Base-by-base conservation (phyloP, 2,888 invertebrate genomes). In the Ferdinandea cuprea region DNA sequence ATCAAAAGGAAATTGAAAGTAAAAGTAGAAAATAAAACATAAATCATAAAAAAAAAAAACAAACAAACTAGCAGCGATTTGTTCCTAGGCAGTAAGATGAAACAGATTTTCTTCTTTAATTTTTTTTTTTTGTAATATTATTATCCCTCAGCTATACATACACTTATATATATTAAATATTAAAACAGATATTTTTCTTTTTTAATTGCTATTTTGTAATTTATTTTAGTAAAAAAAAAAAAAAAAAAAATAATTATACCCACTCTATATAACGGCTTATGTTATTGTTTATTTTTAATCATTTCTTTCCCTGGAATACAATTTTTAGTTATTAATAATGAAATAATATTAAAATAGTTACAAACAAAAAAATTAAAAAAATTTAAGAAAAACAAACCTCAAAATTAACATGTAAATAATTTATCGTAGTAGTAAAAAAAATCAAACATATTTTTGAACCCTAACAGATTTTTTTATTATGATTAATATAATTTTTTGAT, bases 51-150 rank as follows among this genome's bases (percentile, higher is more conserved):
- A 37, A 81, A 63, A 32, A 52, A 52, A 32, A 35, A 72, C 66
- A 46, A 25, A 76, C 32, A 56, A 83, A 72, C 66, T 83, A 78
- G 72, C 66, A 83, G 83, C 83, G 83, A 83, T 72, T 83, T 83
- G 83, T 83, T 83, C 83, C 83, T 83, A 83, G 83, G 78, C 78
- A 83, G 66, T 78, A 83, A 80, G 80, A 80, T 69, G 59, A 79
- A 66, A 66, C 63, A 63, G 50, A 74, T 35, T 65, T 35, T 46
- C n/a, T 13, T 37, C 21, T 21, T 17, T 5, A 35, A 48, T 61
- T 21, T 68, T 69, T 66, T 68, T 65, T 68, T 81, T 81, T 81
- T 81, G 46, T 81, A 77, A 69, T 77, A 71, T 71, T 69, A 68
- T 76, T 65, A 69, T 37, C 65, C 81, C 54, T 77, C 71, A 77